Percentiles rank a stretch among this genome's conserved stretches.
Conservation (phyloP, 2,888 invertebrate species). For the Oxycera nigricornis region DNA sequence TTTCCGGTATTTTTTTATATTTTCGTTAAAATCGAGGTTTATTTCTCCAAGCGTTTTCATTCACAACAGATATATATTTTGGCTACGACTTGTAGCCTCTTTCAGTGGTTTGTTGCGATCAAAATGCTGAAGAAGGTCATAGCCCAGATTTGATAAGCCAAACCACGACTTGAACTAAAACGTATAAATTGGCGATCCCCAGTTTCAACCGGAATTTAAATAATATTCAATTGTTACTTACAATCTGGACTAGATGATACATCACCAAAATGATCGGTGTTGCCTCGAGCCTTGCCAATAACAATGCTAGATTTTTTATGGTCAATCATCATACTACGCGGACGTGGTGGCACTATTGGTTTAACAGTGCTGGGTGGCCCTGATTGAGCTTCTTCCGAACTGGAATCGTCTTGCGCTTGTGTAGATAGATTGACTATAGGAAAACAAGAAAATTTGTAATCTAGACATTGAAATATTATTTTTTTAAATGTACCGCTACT, state of each 20-base stretch:
- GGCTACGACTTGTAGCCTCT: too few relatives aligned
- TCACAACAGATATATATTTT: too few relatives aligned
- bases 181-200: too few relatives aligned
- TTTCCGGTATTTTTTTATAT: too few relatives aligned
- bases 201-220: too few relatives aligned
- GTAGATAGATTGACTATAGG: slow-evolving; percentile 72
- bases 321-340: slow-evolving; percentile 71
- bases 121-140: too few relatives aligned
- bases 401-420: slow-evolving; percentile 80
- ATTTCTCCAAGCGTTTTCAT: too few relatives aligned
- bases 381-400: slow-evolving; percentile 72
- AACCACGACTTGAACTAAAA: too few relatives aligned
- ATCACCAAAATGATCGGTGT: slow-evolving; percentile 38
- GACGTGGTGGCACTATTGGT: slow-evolving; percentile 71
- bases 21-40: too few relatives aligned
- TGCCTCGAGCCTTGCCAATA: slow-evolving; percentile 54
- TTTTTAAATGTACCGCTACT: slow-evolving; percentile 68
- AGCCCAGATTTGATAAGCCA: too few relatives aligned
- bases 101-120: too few relatives aligned
- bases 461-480: slow-evolving; percentile 10
- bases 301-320: slow-evolving; percentile 60
- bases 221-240: slow-evolving; percentile 55
- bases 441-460: slow-evolving; percentile 35
- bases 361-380: slow-evolving; percentile 58
- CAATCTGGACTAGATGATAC: slow-evolving; percentile 60